Percentiles rank a stretch among this genome's conserved stretches.
Conservation (phyloP, 64 coral and sea anemone genomes). For the Stichodactyla mertensii region DNA sequence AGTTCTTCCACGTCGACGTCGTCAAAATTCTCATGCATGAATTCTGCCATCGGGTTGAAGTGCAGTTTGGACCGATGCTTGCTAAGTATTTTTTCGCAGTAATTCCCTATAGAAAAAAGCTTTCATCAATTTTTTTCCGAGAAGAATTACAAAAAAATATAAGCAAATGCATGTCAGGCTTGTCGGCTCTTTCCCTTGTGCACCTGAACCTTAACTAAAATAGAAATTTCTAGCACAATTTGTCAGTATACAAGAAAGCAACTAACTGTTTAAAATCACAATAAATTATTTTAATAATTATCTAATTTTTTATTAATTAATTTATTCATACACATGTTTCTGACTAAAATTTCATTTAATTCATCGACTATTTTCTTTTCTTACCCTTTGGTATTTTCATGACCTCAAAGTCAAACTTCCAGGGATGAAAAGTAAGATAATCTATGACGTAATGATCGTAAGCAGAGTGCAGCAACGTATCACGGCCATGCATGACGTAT, state of each 20-base stretch:
- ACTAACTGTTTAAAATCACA: too few species aligned
- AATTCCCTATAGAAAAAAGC: slow-evolving; percentile 42
- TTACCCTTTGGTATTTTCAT: slow-evolving; percentile 95
- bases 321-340: too few species aligned
- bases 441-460: slow-evolving; percentile 97
- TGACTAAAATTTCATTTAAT: neutral
- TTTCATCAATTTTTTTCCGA: neutral
- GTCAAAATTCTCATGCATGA: slow-evolving; percentile 94
- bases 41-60: slow-evolving; percentile 97
- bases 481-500: slow-evolving; percentile 88
- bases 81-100: slow-evolving; percentile 51
- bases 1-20: slow-evolving; percentile 69
- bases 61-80: slow-evolving; percentile 81
- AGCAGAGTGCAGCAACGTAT: slow-evolving; percentile 77
- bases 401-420: slow-evolving; percentile 82
- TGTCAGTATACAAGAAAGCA: too few species aligned
- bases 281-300: too few species aligned
- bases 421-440: slow-evolving; percentile 78
- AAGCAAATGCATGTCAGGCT: too few species aligned
- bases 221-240: too few species aligned
- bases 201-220: too few species aligned
- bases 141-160: too few species aligned
- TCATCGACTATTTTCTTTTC: too few species aligned
- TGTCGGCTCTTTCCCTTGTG: too few species aligned
- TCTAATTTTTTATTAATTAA: too few species aligned